phyloP scores from a whole-genome alignment of 1,140 invertebrate genomes.

The Gonioctena quinquepunctata region DNA sequence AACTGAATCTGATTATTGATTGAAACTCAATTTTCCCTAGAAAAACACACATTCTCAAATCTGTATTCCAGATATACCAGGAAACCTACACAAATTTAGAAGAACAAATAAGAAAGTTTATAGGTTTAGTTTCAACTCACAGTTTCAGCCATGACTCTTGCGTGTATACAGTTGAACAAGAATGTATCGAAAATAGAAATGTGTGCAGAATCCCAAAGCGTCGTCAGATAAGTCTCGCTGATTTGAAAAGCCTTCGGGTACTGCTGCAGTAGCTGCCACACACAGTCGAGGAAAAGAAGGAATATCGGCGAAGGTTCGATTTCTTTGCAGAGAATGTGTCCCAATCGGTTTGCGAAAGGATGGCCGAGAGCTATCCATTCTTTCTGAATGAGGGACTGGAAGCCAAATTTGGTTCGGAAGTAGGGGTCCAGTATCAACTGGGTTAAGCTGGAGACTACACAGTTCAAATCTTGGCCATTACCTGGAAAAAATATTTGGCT shows the following conservation, averaged over 20 bases:
- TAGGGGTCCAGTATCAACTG: constrained; percentile 87
- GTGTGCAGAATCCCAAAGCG: constrained; percentile 86
- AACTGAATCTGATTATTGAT: too few species aligned
- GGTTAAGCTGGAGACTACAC: constrained; percentile 82
- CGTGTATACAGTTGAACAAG: constrained; percentile 83
- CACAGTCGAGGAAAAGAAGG: constrained; percentile 89
- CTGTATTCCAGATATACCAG: neutral
- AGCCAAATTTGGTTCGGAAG: constrained; percentile 83
- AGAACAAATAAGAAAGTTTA: neutral
- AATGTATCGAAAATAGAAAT: constrained; percentile 91
- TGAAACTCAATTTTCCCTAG: too few species aligned
- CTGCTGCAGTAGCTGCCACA: constrained; percentile 89
- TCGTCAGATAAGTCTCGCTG: constrained; percentile 89
- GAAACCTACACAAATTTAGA: neutral
- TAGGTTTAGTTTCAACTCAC: constrained; percentile 59
- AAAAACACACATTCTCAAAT: too few species aligned
- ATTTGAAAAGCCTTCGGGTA: constrained; percentile 89
- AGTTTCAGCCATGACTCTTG: constrained; percentile 63
- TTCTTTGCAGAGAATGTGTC: constrained; percentile 62
- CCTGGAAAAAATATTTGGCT: constrained; percentile 56
- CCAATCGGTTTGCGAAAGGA: constrained; percentile 76
- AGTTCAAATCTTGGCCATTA: constrained; percentile 86
- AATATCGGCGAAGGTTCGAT: constrained; percentile 77
- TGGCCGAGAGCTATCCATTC: constrained; percentile 93
- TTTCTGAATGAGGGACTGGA: constrained; percentile 90